A percentile compares a stretch with the other conserved stretches of the same genome.
Evolutionary conservation across 2,888 invertebrate genomes (phyloP).

Genomic region (Harpagoxenus sublaevis): DNA sequence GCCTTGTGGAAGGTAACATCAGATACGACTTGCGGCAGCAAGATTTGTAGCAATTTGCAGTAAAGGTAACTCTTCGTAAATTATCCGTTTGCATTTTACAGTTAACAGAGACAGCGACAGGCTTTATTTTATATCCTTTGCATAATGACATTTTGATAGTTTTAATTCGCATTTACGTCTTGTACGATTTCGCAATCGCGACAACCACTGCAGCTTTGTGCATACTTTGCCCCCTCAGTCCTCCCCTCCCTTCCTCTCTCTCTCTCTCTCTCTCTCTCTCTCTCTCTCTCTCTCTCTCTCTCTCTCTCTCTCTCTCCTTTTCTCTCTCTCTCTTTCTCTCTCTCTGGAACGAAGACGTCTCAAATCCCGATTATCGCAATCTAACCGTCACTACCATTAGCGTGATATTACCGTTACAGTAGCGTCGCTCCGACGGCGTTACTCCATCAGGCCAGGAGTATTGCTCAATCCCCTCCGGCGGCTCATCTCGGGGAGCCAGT

Average conservation of each 20-base stretch:
- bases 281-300: background rate
- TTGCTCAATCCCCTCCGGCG: conserved; percentile 65
- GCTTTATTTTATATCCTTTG: conserved; percentile 8
- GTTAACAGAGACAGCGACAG: background rate
- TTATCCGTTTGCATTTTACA: background rate
- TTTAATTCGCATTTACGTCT: conserved; percentile 26
- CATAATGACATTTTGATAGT: conserved; percentile 34
- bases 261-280: background rate
- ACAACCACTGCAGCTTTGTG: background rate
- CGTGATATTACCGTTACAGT: conserved; percentile 73
- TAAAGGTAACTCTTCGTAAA: background rate
- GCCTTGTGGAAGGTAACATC: conserved; percentile 1
- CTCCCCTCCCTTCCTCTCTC: background rate
- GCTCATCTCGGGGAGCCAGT: conserved; percentile 61
- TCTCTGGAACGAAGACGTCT: conserved; percentile 41
- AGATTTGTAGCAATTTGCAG: background rate
- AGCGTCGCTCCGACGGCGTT: conserved; percentile 65
- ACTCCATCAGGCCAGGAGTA: conserved; percentile 65
- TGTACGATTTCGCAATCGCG: conserved; percentile 12
- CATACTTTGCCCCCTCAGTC: background rate
- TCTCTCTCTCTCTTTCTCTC: background rate
- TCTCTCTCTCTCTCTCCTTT: background rate
- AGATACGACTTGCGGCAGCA: background rate
- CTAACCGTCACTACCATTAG: conserved; percentile 68
- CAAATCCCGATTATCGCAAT: conserved; percentile 68